Conservation (phyloP, 2,888 invertebrate species). For the Microctonus aethiopoides region DNA sequence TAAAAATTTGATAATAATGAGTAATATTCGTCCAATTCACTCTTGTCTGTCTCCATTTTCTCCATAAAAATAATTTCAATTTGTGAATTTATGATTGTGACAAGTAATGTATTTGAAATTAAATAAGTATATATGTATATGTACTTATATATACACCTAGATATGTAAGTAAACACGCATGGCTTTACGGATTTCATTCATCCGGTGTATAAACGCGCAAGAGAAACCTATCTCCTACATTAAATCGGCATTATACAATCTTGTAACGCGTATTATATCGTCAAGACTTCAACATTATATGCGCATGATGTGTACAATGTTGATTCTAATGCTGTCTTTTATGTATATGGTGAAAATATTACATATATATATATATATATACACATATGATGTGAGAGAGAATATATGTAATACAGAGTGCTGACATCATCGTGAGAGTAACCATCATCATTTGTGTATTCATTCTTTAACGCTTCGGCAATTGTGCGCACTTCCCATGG, state of each 20-base stretch:
- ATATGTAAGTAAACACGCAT: background rate
- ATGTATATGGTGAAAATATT: constrained; percentile 11
- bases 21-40: too few species aligned
- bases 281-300: background rate
- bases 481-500: constrained; percentile 5
- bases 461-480: constrained; percentile 23
- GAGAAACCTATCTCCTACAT: constrained; percentile 28
- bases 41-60: background rate
- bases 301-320: constrained; percentile 11
- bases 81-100: too few species aligned
- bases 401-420: background rate
- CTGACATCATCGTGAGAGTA: constrained; percentile 23
- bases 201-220: constrained; percentile 37
- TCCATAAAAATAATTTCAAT: too few species aligned
- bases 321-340: constrained; percentile 4
- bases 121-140: background rate
- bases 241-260: constrained; percentile 29
- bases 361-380: too few species aligned
- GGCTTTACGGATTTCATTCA: constrained; percentile 38
- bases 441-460: constrained; percentile 5
- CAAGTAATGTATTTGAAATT: too few species aligned
- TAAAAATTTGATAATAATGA: too few species aligned
- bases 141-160: background rate
- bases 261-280: background rate
- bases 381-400: constrained; percentile 15